A percentile compares a stretch with the other conserved stretches of the same genome.
Evolutionary conservation across 2,797 vertebrate species (phyloP).

Genomic region (Scleropages formosus): DNA sequence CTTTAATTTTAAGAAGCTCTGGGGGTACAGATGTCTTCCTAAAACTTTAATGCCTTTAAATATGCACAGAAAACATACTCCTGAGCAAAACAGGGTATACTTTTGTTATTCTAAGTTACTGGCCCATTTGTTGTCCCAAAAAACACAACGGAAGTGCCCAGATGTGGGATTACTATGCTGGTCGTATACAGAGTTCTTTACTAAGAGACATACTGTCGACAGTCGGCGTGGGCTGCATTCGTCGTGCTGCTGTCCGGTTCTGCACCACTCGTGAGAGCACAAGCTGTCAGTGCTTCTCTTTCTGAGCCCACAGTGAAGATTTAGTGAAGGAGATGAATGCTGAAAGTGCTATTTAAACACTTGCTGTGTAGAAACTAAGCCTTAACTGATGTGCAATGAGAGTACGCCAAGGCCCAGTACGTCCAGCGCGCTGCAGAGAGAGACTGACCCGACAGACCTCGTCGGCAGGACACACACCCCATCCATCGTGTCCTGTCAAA

Average conservation of each 20-base stretch:
- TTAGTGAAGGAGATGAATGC: slow-evolving; percentile 18
- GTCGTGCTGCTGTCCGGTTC: not conserved
- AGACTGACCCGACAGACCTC: not conserved
- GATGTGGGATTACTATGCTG: not conserved
- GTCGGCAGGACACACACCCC: not conserved
- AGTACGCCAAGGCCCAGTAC: not conserved
- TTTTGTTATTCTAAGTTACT: not conserved
- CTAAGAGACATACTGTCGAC: not conserved
- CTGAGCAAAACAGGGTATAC: slow-evolving; percentile 31
- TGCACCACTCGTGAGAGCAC: not conserved
- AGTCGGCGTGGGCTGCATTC: slow-evolving; percentile 4
- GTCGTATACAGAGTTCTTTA: not conserved
- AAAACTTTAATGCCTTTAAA: slow-evolving; percentile 30
- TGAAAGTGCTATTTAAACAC: slow-evolving; percentile 18
- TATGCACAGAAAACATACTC: slow-evolving; percentile 33
- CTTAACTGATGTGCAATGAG: slow-evolving; percentile 22
- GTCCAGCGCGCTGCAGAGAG: not conserved
- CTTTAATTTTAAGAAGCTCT: slow-evolving; percentile 28
- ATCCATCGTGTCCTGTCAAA: not conserved
- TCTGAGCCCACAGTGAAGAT: slow-evolving; percentile 9
- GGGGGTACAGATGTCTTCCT: slow-evolving; percentile 33
- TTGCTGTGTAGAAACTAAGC: slow-evolving; percentile 2
- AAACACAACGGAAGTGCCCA: not conserved
- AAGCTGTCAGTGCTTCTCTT: not conserved
- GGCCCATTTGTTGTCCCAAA: not conserved